These are phyloP conservation scores for Acanthosepion pharaonis DNA, from an alignment of 2,888 invertebrate genomes.

Conservation along the genomic window DNA sequence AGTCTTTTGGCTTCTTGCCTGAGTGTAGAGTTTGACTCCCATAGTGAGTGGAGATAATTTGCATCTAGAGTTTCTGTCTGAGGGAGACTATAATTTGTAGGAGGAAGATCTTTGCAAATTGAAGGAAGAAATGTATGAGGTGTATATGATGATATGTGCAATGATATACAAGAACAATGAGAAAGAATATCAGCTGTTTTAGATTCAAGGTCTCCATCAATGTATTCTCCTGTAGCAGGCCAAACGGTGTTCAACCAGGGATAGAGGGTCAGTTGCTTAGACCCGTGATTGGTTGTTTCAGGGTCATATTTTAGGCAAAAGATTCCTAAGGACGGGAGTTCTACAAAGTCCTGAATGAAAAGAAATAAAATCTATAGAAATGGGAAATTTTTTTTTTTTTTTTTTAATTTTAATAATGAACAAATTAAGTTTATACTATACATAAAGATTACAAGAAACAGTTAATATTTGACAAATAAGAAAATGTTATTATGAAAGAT, in stretches of 20 bases:
- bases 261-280: conserved; percentile 60
- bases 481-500: too few relatives aligned
- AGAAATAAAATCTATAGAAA: too few relatives aligned
- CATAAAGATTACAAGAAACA: too few relatives aligned
- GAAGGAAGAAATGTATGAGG: conserved; percentile 38
- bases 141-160: conserved; percentile 33
- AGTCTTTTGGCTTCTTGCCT: conserved; percentile 63
- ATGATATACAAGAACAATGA: background rate
- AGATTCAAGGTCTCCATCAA: conserved; percentile 49
- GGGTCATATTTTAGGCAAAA: conserved; percentile 69
- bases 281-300: conserved; percentile 38
- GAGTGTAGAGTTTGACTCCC: conserved; percentile 51
- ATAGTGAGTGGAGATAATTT: conserved; percentile 48
- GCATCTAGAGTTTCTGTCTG: conserved; percentile 47
- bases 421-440: too few relatives aligned
- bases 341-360: conserved; percentile 59
- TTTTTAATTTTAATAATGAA: background rate
- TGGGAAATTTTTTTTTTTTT: too few relatives aligned
- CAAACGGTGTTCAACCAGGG: conserved; percentile 67
- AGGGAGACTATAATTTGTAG: conserved; percentile 33
- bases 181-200: conserved; percentile 35
- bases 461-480: too few relatives aligned
- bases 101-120: conserved; percentile 44
- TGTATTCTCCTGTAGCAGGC: conserved; percentile 59
- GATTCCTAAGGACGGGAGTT: conserved; percentile 74